Base-by-base conservation (phyloP, 2,888 invertebrate species). In the Melitaea athalia region DNA sequence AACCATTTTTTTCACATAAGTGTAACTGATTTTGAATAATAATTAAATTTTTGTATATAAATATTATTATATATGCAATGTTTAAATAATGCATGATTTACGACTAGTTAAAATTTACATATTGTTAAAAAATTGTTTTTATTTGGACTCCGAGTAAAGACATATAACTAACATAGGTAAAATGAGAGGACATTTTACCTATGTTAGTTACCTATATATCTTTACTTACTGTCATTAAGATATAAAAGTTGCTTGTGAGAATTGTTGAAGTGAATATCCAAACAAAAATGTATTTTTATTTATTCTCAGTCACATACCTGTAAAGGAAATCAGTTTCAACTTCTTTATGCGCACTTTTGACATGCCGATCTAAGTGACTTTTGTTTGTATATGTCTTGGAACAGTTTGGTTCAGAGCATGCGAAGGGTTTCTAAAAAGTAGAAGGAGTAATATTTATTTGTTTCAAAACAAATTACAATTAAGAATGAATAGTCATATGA, bases 301-400 rank as follows among this genome's bases (percentile, higher is more conserved):
- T 24, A 67, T 15, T n/a, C 12, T 49, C 24, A 17, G 33, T 57
- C 42, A 69, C 74, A 72, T 81, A 91, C 91, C 86, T 88, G 76
- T 85, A 85, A 24, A 89, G 72, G 67, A 85, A 75, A 76, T 84
- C 81, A 49, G 74, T 78, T 69, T 79, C 80, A 53, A 74, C 74
- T 59, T 85, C 82, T 73, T 88, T 87, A 75, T 94, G 94, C 4
- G 83, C 87, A 63, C 81, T 91, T 59, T 90, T 87, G 59, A 91
- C 77, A 75, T 95, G 95, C 0, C 95, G 91, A 78, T 94, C 94
- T 62, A 95, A 83, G 78, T 95, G 95, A 11, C 94, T 94, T 67
- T 93, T 88, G 75, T 91, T 95, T 3, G 94, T 92, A 71, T 95
- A 96, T 0, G 93, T 86, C 79, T 95, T 95, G 5, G 78, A 77